Evolutionary conservation across 2,888 invertebrate species (phyloP), one percentile per base, ranked within the genome.

Genomic region (Philhelius pedissequus): DNA sequence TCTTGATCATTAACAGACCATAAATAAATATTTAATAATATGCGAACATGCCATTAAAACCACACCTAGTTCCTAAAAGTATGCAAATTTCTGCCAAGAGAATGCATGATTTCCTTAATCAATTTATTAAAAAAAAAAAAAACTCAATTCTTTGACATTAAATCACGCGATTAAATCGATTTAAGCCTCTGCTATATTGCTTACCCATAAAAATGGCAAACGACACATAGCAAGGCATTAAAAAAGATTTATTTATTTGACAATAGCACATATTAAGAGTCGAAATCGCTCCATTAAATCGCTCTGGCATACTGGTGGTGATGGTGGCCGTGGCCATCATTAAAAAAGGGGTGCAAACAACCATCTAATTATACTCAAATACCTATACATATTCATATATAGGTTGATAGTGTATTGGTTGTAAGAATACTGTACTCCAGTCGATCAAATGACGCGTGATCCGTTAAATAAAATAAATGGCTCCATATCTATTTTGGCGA

Each of bases 381-480:
- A 18, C 5, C 15, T n/a, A n/a, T n/a, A n/a, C n/a, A n/a, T n/a
- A n/a, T n/a, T n/a, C 30, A 35, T 74, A 83, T 50, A 70, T 58
- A 38, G 58, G 30, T 45, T 40, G 68, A n/a, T n/a, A n/a, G 9
- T 40, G 20, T 52, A 45, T 40, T 25, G 64, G 25, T 15, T 82
- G 64, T 68, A 62, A 68, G 35, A 64, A 64, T 64, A 32, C 62
- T 15, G 20, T 52, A 18, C 27, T 32, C 20, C n/a, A 38, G 48
- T 43, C 79, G 79, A 74, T 83, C 78, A 74, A 82, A 82, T 73
- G 77, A 69, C 71, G 40, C 74, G 73, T 78, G 78, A 74, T 83
- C 64, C 52, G 79, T 74, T 74, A 69, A 78, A 78, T 69, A 78
- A 74, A 78, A 78, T 68, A 73, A 68, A 78, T 78, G 60, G 54